Percentiles rank a stretch among this genome's conserved stretches.
These are phyloP conservation scores for Tupiocoris notatus DNA, from an alignment of 2,888 invertebrate species.

Conservation along the genomic window DNA sequence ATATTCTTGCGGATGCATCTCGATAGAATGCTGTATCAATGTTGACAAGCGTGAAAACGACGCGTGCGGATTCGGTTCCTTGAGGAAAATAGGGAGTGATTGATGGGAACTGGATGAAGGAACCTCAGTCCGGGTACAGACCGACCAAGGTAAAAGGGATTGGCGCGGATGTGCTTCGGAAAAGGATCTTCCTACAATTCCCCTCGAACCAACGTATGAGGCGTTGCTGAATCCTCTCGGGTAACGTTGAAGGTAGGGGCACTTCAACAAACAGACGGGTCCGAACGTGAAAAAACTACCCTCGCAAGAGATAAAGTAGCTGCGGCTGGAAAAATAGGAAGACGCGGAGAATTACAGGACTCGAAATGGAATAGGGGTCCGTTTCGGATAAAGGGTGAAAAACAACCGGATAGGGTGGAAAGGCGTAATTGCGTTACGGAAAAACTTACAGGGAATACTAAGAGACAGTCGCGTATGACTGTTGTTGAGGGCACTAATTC, in stretches of 20 bases:
- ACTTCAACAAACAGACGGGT: constrained; percentile 24
- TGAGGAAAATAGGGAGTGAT: constrained; percentile 18
- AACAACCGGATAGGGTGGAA: neutral
- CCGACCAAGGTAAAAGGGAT: constrained; percentile 23
- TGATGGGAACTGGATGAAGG: constrained; percentile 25
- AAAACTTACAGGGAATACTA: neutral
- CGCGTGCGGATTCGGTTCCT: neutral
- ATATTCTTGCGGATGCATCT: no score
- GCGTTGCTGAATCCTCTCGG: neutral
- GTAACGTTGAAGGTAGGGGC: neutral
- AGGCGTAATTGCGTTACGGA: neutral
- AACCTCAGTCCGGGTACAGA: neutral
- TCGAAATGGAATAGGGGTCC: neutral
- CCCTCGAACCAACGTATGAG: constrained; percentile 16
- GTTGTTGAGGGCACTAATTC: no score
- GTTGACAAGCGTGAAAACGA: neutral
- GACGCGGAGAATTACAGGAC: neutral
- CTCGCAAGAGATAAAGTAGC: neutral
- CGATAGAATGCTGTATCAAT: no score
- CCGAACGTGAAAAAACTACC: constrained; percentile 1
- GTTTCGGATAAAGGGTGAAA: neutral
- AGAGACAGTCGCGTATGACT: no score
- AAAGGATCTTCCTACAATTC: constrained; percentile 12
- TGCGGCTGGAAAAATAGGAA: neutral
- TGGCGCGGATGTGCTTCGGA: constrained; percentile 18